Base-by-base conservation (phyloP, 2,888 invertebrate genomes). In the Listrodromus nycthemerus region DNA sequence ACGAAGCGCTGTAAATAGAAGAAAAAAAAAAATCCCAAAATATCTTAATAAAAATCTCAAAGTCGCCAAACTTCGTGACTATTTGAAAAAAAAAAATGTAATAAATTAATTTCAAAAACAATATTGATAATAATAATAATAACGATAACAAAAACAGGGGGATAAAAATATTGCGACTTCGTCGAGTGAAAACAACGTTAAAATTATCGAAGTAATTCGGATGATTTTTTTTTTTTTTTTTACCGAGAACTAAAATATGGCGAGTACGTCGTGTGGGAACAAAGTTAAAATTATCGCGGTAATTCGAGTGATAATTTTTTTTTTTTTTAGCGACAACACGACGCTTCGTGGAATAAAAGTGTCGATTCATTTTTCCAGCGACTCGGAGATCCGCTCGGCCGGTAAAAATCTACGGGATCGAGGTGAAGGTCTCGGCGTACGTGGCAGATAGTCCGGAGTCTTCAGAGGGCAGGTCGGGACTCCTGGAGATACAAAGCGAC, bases 331-430 rank as follows among this genome's bases (percentile, higher is more conserved):
- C 52, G 52, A 37, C 3, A 0, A 4, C 4, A 4, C 1, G 16
- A 45, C 41, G 24, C 21, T 21, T 55, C 21, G 50, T 10, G 2
- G 52, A 37, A 69, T 24, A 33, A 33, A 37, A 33, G 6, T 7
- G 19, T 41, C 33, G 33, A 65, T 37, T 65, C 19, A 55, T 65
- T 65, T 65, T 37, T 37, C 33, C 33, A 13, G 33, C 19, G 65
- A 41, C 65, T 37, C 33, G 65, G n/a, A 33, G 37, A 19, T 19
- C 19, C 10, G 55, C 10, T 24, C 24, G n/a, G 5, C 21, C 8
- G 21, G 55, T 55, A 1, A 21, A 2, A 55, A 21, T 50, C 24
- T 24, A 21, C 21, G 55, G 55, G 55, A 55, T 55, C 55, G 55
- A 13, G 13, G 24, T 21, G 8, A 13, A 50, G 50, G 24, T 10